Conservation (phyloP, 2,888 invertebrate genomes). For the Erebia palarica region DNA sequence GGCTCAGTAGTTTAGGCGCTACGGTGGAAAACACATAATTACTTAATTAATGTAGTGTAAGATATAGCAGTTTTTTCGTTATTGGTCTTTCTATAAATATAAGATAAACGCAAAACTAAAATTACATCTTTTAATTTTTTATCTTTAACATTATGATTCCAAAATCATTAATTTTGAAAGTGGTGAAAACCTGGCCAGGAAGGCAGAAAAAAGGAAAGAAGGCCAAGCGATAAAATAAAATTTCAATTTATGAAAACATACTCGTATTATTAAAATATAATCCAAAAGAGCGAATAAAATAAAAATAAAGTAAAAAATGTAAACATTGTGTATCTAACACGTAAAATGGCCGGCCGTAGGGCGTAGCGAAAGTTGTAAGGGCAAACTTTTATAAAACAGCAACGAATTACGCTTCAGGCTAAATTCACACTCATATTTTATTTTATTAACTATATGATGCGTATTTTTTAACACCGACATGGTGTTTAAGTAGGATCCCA, state of each 20-base stretch:
- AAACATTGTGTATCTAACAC: conserved; percentile 14
- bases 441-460: conserved; percentile 1
- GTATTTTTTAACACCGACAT: conserved; percentile 11
- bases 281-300: not conserved
- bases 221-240: not conserved
- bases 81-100: too few relatives aligned
- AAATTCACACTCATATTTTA: conserved; percentile 14
- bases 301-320: conserved; percentile 15
- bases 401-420: conserved; percentile 9
- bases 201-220: not conserved
- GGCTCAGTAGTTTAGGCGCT: too few relatives aligned
- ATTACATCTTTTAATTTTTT: too few relatives aligned
- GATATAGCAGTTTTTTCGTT: too few relatives aligned
- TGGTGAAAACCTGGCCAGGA: not conserved
- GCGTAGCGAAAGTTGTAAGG: conserved; percentile 18
- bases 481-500: not conserved
- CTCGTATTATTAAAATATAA: not conserved
- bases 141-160: too few relatives aligned
- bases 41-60: too few relatives aligned
- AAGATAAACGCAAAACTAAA: too few relatives aligned
- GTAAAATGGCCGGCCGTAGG: conserved; percentile 14
- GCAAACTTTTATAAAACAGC: conserved; percentile 17
- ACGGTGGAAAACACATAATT: too few relatives aligned
- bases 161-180: not conserved
- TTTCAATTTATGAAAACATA: not conserved